Evolutionary conservation across 2,888 invertebrate species (phyloP).

Genomic region (Camponotus fellah): DNA sequence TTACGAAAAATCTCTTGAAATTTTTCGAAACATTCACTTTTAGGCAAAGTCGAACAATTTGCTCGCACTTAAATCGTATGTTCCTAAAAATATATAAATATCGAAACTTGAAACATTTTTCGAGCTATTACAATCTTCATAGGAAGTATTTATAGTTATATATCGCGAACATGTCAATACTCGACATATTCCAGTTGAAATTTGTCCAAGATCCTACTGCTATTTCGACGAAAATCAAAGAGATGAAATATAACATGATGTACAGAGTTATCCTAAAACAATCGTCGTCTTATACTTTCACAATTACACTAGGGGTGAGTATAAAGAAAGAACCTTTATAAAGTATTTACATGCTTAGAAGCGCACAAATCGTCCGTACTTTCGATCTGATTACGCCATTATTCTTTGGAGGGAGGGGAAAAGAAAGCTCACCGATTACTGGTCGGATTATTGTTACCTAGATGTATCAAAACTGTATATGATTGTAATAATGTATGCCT

Average conservation of each 20-base stretch:
- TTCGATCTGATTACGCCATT: slow-evolving; percentile 5
- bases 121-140: not conserved
- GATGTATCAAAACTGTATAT: slow-evolving; percentile 61
- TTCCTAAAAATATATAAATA: slow-evolving; percentile 1
- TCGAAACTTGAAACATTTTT: not conserved
- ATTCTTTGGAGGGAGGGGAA: not conserved
- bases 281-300: not conserved
- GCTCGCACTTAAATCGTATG: not conserved
- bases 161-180: not conserved
- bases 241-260: not conserved
- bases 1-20: not conserved
- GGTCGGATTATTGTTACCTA: slow-evolving; percentile 58
- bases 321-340: not conserved
- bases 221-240: slow-evolving; percentile 10
- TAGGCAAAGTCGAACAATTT: not conserved
- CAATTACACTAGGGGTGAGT: not conserved
- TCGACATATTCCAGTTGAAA: not conserved
- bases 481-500: slow-evolving; percentile 68
- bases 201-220: not conserved
- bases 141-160: not conserved
- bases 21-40: not conserved
- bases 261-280: not conserved
- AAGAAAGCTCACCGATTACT: not conserved
- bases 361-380: not conserved
- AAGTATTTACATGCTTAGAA: not conserved